Conservation (phyloP, 2,797 vertebrate genomes). For the Acomys russatus region DNA sequence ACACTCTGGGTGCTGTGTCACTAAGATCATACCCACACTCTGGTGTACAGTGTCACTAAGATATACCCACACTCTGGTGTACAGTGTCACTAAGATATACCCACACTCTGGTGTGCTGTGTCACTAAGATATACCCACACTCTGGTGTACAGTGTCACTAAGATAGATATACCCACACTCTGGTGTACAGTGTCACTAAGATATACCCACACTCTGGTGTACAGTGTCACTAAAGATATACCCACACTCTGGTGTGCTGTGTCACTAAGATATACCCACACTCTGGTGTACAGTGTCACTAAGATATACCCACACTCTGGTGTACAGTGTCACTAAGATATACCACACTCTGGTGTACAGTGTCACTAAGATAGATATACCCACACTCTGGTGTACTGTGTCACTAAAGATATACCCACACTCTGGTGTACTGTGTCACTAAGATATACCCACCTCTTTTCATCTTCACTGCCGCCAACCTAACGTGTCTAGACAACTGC, state of each 20-base stretch:
- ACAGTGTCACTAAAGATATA: neutral
- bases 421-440: too few relatives aligned
- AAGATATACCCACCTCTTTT: neutral
- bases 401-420: too few relatives aligned
- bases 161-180: too few relatives aligned
- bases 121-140: neutral
- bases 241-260: neutral
- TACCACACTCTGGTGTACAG: neutral
- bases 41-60: neutral
- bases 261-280: neutral
- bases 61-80: too few relatives aligned
- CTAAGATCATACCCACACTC: neutral
- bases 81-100: neutral
- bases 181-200: neutral
- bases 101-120: neutral
- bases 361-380: neutral
- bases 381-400: neutral
- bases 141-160: neutral
- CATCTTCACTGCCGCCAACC: neutral
- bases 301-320: too few relatives aligned
- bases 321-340: neutral
- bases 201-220: too few relatives aligned
- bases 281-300: neutral
- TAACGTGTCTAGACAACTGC: neutral
- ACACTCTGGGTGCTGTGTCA: neutral